Base-by-base conservation (phyloP, 1,140 invertebrate genomes). In the Nephotettix cincticeps region DNA sequence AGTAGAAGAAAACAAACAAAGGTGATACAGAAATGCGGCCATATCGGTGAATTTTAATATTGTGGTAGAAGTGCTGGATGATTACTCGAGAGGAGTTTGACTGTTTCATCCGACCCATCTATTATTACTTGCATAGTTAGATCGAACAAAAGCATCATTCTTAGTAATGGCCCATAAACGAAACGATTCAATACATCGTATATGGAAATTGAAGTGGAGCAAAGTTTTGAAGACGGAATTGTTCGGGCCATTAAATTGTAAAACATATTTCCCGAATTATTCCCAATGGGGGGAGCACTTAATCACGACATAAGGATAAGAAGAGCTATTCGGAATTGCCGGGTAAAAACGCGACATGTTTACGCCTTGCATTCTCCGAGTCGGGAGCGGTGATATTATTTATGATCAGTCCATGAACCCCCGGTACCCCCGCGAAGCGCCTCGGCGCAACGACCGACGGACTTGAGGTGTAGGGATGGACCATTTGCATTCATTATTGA, bases 401-500 rank as follows among this genome's bases (percentile, higher is more conserved):
- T 43, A 43, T 54, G 21, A 4, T 4, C 11, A 19, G 47, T 11
- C 11, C 13, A 21, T n/a, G n/a, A n/a, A n/a, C n/a, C n/a, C n/a
- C n/a, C n/a, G n/a, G n/a, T 23, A 23, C 25, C 3, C 2, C n/a
- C 47, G 25, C n/a, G n/a, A 19, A 19, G 47, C n/a, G 25, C n/a
- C 47, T 23, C 25, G 25, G 47, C 47, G n/a, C 47, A n/a, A 19
- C 47, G 47, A 51, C 14, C 47, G n/a, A n/a, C n/a, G n/a, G n/a
- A n/a, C n/a, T 17, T 27, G 25, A 65, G 63, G 63, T 65, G 63
- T 23, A 30, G 63, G 63, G 63, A 61, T 17, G 32, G 30, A 29
- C 63, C 63, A 65, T 65, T 65, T 65, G 63, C 63, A 65, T 65
- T 19, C 63, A 65, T 65, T 65, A 65, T 65, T 65, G 63, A 65